A percentile compares a stretch with the other conserved stretches of the same genome.
These are phyloP conservation scores for Tuberolachnus salignus DNA, from an alignment of 2,888 invertebrate species.

Conservation along the genomic window DNA sequence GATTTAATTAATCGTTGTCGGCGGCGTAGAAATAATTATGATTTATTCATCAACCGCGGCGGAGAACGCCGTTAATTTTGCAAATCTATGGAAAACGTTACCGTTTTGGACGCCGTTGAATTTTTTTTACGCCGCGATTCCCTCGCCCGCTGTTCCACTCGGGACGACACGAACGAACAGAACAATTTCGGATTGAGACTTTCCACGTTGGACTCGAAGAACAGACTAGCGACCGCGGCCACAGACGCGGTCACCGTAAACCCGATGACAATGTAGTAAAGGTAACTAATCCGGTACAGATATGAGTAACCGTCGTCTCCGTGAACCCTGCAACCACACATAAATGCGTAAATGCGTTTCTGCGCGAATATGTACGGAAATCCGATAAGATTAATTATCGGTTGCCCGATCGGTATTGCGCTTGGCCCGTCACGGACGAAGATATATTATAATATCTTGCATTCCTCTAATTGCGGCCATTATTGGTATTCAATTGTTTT, in stretches of 20 bases:
- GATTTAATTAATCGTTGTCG: too few relatives aligned
- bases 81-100: constrained; percentile 9
- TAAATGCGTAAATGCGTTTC: too few relatives aligned
- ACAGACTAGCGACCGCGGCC: constrained; percentile 12
- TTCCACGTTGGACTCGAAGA: constrained; percentile 19
- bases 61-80: too few relatives aligned
- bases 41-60: neutral
- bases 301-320: constrained; percentile 50
- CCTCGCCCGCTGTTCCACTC: neutral
- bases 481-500: too few relatives aligned
- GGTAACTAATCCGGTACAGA: constrained; percentile 57
- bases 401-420: too few relatives aligned
- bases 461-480: too few relatives aligned
- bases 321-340: constrained; percentile 14
- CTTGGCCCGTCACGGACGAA: too few relatives aligned
- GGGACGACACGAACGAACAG: neutral
- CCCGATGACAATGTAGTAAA: constrained; percentile 56
- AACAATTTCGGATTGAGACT: constrained; percentile 26
- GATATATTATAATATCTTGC: too few relatives aligned
- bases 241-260: neutral
- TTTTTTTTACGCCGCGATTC: constrained; percentile 12
- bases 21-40: too few relatives aligned
- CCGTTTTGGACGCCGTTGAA: constrained; percentile 19
- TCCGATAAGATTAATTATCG: too few relatives aligned
- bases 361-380: too few relatives aligned